Percentiles rank a stretch among this genome's conserved stretches.
Conservation (phyloP, 2,797 vertebrate species). For the Okamejei kenojei region DNA sequence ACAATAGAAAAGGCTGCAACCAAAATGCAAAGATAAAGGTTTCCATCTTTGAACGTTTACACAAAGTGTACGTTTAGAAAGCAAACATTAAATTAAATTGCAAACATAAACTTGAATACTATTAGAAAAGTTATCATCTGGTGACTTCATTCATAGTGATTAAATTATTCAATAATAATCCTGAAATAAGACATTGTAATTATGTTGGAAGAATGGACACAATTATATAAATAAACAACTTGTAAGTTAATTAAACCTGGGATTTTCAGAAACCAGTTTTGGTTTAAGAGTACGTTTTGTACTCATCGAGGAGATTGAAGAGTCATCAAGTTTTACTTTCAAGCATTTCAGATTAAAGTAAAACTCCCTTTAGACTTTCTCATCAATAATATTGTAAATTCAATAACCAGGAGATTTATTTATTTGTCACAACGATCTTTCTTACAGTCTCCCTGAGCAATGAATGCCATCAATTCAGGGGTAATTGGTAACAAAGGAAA, state of each 20-base stretch:
- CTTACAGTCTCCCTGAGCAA: background rate
- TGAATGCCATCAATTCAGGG: background rate
- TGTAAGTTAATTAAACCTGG: background rate
- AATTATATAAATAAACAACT: background rate
- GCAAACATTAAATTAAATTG: background rate
- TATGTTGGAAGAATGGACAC: background rate
- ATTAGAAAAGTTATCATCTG: background rate
- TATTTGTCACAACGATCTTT: background rate
- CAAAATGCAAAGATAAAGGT: background rate
- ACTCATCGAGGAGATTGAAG: background rate
- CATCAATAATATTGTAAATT: background rate
- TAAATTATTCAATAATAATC: background rate
- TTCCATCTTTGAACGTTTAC: background rate
- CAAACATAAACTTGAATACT: background rate
- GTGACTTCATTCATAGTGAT: background rate
- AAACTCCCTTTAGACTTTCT: background rate
- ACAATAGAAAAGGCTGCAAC: background rate
- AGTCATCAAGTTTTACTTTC: background rate
- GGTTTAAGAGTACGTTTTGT: background rate
- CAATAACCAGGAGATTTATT: background rate
- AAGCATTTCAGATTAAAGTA: background rate
- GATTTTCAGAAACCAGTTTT: conserved; percentile 13
- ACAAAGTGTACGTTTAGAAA: background rate
- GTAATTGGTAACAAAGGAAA: background rate
- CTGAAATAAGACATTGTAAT: background rate